Percentiles rank a stretch among this genome's conserved stretches.
phyloP scores from a whole-genome alignment of 2,797 vertebrate species.

The Anabas testudineus region DNA sequence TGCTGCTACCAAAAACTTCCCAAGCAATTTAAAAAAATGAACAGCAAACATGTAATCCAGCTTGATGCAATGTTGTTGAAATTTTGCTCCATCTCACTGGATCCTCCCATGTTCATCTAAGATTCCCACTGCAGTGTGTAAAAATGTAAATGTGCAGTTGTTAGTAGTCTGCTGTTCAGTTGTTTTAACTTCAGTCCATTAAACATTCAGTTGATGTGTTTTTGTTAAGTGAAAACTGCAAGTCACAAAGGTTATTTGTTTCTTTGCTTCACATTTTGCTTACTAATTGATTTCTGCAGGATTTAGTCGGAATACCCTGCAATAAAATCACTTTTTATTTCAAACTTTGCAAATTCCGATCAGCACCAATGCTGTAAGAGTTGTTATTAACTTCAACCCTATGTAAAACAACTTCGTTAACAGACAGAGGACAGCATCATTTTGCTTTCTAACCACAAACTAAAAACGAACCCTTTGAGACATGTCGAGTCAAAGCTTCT shows the following conservation, averaged over 20 bases:
- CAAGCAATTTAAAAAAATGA: conserved; percentile 15
- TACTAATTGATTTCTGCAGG: neutral
- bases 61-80: neutral
- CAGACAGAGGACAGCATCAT: neutral
- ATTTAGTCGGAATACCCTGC: neutral
- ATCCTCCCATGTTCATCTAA: neutral
- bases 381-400: neutral
- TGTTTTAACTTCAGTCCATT: neutral
- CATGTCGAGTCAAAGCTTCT: neutral
- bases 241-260: neutral
- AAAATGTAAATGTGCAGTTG: neutral
- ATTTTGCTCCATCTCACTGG: neutral
- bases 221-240: neutral
- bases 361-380: no score
- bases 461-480: neutral
- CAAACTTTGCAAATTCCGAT: no score
- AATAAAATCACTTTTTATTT: neutral
- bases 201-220: neutral
- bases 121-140: neutral
- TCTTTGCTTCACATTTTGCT: neutral
- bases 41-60: neutral
- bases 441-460: neutral
- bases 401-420: neutral
- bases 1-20: conserved; percentile 11
- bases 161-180: neutral